Evolutionary conservation across 2,888 invertebrate species (phyloP).

Genomic region (Ceriagrion tenellum): DNA sequence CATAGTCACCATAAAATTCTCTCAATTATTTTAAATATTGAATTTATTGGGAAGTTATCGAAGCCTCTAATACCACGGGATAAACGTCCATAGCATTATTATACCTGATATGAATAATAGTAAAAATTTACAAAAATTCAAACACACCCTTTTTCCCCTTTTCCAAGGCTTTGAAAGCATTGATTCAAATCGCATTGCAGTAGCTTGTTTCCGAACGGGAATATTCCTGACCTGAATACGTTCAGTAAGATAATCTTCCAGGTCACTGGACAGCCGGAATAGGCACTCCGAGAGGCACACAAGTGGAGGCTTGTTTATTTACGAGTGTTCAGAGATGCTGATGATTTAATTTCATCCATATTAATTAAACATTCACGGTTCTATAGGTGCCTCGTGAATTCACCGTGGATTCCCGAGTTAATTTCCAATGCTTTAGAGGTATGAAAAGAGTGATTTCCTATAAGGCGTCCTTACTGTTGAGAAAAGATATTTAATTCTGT

Average conservation of each 20-base stretch:
- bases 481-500: not conserved
- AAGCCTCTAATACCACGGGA: too few species aligned
- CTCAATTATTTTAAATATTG: too few species aligned
- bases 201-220: not conserved
- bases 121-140: too few species aligned
- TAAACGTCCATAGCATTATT: too few species aligned
- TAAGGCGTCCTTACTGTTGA: not conserved
- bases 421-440: not conserved
- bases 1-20: too few species aligned
- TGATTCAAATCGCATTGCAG: not conserved
- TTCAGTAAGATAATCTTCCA: not conserved
- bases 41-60: too few species aligned
- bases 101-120: too few species aligned
- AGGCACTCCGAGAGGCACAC: not conserved
- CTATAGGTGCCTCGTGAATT: not conserved
- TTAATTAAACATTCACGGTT: not conserved
- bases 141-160: too few species aligned
- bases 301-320: not conserved
- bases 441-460: not conserved
- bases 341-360: not conserved
- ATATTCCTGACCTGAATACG: constrained; percentile 18
- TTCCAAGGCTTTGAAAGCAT: too few species aligned
- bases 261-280: not conserved
- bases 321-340: not conserved
- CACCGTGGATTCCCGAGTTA: not conserved